These are phyloP conservation scores for Nemotelus pantherinus DNA, from an alignment of 2,888 invertebrate genomes.

Conservation along the genomic window DNA sequence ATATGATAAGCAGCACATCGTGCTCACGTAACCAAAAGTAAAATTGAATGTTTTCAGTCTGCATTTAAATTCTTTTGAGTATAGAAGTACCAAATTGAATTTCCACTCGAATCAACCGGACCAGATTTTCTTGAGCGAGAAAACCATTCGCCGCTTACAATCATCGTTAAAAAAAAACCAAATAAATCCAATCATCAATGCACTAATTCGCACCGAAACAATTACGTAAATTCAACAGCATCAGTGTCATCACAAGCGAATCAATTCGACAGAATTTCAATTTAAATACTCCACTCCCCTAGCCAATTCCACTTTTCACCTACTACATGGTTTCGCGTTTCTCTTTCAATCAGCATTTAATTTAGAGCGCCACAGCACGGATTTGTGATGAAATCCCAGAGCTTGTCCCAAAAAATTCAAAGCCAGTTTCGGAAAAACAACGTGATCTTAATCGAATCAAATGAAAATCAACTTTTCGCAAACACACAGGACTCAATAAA, in stretches of 20 bases:
- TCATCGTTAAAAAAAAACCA: not conserved
- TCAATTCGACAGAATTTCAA: not conserved
- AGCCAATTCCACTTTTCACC: too few relatives aligned
- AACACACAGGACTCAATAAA: not conserved
- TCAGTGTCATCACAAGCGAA: too few relatives aligned
- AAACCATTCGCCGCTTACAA: too few relatives aligned
- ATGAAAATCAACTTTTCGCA: conserved; percentile 5
- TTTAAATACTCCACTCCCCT: too few relatives aligned
- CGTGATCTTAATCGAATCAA: conserved; percentile 32
- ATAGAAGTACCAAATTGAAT: not conserved
- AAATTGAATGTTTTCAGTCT: not conserved
- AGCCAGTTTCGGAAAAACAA: conserved; percentile 13
- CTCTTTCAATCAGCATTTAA: not conserved
- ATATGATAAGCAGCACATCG: conserved; percentile 4
- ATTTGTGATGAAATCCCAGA: not conserved
- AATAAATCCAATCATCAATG: not conserved
- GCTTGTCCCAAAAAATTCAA: conserved; percentile 15
- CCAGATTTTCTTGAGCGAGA: too few relatives aligned
- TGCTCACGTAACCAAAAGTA: not conserved
- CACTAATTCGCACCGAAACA: not conserved
- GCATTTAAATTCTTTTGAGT: not conserved
- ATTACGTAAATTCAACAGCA: not conserved
- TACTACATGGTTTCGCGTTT: too few relatives aligned
- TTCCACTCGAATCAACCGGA: too few relatives aligned
- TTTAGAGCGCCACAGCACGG: not conserved